Evolutionary conservation across 2,888 invertebrate species (phyloP).

Genomic region (Drosophila mayaguana): DNA sequence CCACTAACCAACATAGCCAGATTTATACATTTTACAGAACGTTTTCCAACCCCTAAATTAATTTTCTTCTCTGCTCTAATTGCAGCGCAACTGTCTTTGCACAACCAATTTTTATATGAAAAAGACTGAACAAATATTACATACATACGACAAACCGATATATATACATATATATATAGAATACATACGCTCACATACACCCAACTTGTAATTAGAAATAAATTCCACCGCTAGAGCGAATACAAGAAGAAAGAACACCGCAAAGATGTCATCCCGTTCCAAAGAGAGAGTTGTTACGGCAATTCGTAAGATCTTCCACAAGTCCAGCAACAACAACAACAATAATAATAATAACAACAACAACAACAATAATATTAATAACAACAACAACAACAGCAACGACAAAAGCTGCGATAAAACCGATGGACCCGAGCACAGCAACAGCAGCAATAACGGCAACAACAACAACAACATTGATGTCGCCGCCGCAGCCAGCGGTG

Average conservation of each 20-base stretch:
- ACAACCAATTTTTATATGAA: slow-evolving; percentile 27
- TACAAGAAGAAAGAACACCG: slow-evolving; percentile 9
- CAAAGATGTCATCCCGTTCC: slow-evolving; percentile 90
- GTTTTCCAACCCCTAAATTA: background rate
- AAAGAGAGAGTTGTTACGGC: slow-evolving; percentile 93
- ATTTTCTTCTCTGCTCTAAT: background rate
- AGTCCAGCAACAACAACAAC: slow-evolving; percentile 87
- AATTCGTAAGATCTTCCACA: slow-evolving; percentile 91
- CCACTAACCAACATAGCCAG: background rate
- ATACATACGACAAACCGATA: background rate
- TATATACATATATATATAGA: background rate
- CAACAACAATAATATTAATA: slow-evolving; percentile 86
- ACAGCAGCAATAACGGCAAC: slow-evolving; percentile 68
- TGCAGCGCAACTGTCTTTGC: slow-evolving; percentile 33
- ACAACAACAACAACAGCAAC: slow-evolving; percentile 79
- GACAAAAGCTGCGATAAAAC: slow-evolving; percentile 87
- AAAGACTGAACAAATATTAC: slow-evolving; percentile 60
- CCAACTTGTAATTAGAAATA: slow-evolving; percentile 27
- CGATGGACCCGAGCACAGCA: slow-evolving; percentile 86
- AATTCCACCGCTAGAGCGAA: slow-evolving; percentile 47
- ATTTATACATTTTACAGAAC: background rate
- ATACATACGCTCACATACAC: background rate
- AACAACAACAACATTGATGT: slow-evolving; percentile 50
- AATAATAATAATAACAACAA: slow-evolving; percentile 87
- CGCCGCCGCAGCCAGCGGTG: slow-evolving; percentile 27